These are phyloP conservation scores for Botrylloides violaceus DNA, from an alignment of 23 tunicate genomes.

Conservation along the genomic window DNA sequence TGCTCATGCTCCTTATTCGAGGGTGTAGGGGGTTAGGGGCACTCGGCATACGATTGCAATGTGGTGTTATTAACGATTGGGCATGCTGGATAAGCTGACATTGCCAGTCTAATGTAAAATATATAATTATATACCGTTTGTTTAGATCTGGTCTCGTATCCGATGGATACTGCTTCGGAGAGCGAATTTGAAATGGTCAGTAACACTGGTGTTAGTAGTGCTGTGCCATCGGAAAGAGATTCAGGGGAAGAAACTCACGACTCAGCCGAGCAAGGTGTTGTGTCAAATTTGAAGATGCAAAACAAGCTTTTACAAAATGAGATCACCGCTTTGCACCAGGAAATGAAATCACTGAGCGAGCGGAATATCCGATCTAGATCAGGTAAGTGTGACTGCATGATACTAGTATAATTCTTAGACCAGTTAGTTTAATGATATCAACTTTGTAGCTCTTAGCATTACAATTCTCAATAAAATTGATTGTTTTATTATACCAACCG, in stretches of 20 bases:
- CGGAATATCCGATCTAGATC: slow-evolving; percentile 43
- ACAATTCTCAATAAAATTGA: too few relatives aligned
- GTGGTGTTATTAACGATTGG: not conserved
- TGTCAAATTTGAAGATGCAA: slow-evolving; percentile 33
- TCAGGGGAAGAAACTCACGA: slow-evolving; percentile 26
- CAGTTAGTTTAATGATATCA: too few relatives aligned
- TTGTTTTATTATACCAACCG: too few relatives aligned
- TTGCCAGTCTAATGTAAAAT: too few relatives aligned
- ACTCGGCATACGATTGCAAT: not conserved
- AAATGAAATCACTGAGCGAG: slow-evolving; percentile 45
- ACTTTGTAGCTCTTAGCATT: too few relatives aligned
- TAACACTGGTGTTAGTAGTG: slow-evolving; percentile 41
- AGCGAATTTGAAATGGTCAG: slow-evolving; percentile 92
- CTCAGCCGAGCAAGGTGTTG: slow-evolving; percentile 20
- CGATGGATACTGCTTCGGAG: slow-evolving; percentile 74
- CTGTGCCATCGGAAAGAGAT: slow-evolving; percentile 42
- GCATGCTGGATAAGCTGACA: too few relatives aligned
- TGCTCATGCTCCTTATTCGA: too few relatives aligned
- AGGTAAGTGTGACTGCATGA: slow-evolving; percentile 22
- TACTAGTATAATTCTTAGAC: not conserved
- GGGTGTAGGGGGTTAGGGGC: too few relatives aligned
- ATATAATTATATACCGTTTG: too few relatives aligned
- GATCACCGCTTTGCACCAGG: slow-evolving; percentile 65
- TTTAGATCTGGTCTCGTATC: slow-evolving; percentile 46
- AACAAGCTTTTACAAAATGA: slow-evolving; percentile 57